These are phyloP conservation scores for Parnassius orleans DNA, from an alignment of 2,888 invertebrate genomes.

Conservation along the genomic window DNA sequence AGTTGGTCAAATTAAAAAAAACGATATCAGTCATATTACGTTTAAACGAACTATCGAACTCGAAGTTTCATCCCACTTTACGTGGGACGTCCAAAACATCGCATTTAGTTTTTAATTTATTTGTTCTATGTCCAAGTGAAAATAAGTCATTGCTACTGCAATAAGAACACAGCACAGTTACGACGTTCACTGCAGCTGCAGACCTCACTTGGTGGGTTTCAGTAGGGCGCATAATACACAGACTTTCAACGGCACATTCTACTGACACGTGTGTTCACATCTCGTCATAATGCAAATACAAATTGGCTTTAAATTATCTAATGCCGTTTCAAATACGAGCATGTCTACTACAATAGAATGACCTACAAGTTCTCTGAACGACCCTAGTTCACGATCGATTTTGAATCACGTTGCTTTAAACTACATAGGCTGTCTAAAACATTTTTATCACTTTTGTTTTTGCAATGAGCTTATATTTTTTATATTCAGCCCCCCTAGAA, in stretches of 20 bases:
- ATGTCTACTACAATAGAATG: conserved; percentile 23
- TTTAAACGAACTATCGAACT: no score
- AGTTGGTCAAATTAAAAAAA: background rate
- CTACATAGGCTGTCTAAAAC: no score
- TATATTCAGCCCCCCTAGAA: no score
- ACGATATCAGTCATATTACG: background rate
- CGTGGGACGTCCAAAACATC: no score
- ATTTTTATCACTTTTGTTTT: no score
- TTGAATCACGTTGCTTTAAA: no score
- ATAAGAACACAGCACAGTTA: conserved; percentile 3
- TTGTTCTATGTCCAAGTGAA: no score
- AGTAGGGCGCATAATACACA: background rate
- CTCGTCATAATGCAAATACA: conserved; percentile 47
- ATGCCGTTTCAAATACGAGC: conserved; percentile 28
- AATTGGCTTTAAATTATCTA: conserved; percentile 57
- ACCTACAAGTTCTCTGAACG: background rate
- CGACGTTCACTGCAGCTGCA: conserved; percentile 12
- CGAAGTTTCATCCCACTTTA: no score
- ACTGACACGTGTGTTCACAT: conserved; percentile 21
- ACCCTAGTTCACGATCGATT: no score
- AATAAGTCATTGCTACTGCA: conserved; percentile 18
- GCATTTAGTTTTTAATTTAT: no score
- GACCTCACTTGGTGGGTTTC: conserved; percentile 21
- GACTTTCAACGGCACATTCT: background rate
- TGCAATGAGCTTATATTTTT: no score